Conservation (phyloP, 1,140 invertebrate species). For the Muscidifurax raptorellus region DNA sequence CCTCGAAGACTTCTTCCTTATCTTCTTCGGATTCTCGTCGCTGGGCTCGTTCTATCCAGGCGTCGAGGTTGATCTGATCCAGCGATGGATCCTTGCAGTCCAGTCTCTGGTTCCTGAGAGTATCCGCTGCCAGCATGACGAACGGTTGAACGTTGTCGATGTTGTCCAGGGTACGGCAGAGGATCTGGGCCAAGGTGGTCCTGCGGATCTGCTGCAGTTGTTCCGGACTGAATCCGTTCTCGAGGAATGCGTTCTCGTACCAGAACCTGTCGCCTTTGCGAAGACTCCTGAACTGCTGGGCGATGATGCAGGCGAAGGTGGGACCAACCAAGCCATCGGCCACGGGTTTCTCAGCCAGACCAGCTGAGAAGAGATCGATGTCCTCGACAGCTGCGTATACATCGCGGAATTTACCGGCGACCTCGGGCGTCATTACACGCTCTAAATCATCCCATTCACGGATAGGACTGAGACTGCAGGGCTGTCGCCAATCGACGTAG, state of each 20-base stretch:
- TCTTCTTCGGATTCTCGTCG: conserved; percentile 19
- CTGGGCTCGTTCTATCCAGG: conserved; percentile 75
- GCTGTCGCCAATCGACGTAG: conserved; percentile 87
- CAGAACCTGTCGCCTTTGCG: conserved; percentile 95
- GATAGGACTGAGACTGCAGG: conserved; percentile 85
- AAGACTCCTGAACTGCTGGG: conserved; percentile 92
- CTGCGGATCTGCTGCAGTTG: conserved; percentile 91
- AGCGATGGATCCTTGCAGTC: conserved; percentile 82
- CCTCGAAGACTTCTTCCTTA: conserved; percentile 26
- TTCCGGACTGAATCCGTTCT: conserved; percentile 85
- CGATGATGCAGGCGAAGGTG: conserved; percentile 97
- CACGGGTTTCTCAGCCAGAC: conserved; percentile 88
- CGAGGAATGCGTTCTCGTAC: conserved; percentile 87
- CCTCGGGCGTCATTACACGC: conserved; percentile 81
- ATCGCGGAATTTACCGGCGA: conserved; percentile 79
- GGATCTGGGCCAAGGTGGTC: conserved; percentile 86
- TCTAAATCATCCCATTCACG: conserved; percentile 86
- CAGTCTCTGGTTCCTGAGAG: conserved; percentile 79
- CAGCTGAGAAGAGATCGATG: conserved; percentile 94
- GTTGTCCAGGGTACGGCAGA: conserved; percentile 89
- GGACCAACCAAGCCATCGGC: conserved; percentile 92
- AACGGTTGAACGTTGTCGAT: conserved; percentile 84
- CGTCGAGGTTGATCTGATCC: conserved; percentile 82
- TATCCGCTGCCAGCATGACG: conserved; percentile 83
- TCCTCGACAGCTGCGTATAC: conserved; percentile 87